Conservation (phyloP, 2,113 vertebrate species). For the Emydocephalus ijimae region DNA sequence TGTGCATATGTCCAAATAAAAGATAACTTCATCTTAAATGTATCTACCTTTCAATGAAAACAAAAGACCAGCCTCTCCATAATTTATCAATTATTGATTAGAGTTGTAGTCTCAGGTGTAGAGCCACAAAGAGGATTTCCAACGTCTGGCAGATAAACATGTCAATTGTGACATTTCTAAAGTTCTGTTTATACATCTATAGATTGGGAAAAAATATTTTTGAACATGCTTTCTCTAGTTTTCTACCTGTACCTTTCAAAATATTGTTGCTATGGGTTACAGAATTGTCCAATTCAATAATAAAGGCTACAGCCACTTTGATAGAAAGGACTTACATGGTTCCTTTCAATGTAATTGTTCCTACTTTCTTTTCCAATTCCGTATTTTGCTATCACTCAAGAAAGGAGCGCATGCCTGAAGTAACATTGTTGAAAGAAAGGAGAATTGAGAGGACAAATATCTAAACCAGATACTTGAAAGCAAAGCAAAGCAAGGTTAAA, state of each 20-base stretch:
- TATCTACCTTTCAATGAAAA: conserved; percentile 32
- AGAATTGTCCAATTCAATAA: conserved; percentile 55
- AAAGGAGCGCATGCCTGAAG: neutral
- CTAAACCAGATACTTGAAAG: neutral
- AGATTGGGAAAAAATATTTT: conserved; percentile 11
- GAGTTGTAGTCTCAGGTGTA: conserved; percentile 75
- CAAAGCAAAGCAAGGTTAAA: neutral
- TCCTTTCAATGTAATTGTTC: neutral
- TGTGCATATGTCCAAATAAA: neutral
- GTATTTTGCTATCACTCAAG: neutral
- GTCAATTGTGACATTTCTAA: conserved; percentile 71
- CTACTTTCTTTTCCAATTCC: neutral
- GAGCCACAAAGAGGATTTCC: conserved; percentile 74
- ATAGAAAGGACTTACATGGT: neutral
- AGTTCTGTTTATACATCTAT: conserved; percentile 58
- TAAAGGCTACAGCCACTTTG: neutral
- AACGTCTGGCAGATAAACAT: conserved; percentile 66
- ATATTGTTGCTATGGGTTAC: conserved; percentile 35
- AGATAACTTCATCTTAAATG: conserved; percentile 8
- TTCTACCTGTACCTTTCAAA: conserved; percentile 67
- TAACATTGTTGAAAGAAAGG: neutral
- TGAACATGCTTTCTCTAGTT: conserved; percentile 52
- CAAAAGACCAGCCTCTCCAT: conserved; percentile 34
- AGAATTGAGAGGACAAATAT: neutral
- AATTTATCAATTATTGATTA: conserved; percentile 73